Evolutionary conservation across 1,140 invertebrate species (phyloP).

Genomic region (Listronotus oregonensis): DNA sequence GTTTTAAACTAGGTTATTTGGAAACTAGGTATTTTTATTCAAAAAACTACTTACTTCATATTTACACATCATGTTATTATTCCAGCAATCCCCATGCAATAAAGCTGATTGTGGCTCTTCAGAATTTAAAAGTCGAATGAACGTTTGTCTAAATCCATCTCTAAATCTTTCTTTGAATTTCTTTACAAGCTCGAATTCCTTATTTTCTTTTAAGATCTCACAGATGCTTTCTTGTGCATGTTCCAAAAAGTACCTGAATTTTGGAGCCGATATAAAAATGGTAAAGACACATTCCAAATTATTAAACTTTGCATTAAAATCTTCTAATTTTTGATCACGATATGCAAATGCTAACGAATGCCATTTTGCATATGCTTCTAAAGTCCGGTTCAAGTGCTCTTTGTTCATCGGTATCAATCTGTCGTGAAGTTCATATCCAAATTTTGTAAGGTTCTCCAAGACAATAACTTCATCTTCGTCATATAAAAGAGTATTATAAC

Average conservation of each 20-base stretch:
- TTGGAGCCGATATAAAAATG: background rate
- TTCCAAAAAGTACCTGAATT: background rate
- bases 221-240: background rate
- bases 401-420: constrained; percentile 10
- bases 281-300: background rate
- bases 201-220: background rate
- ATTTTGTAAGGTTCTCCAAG: constrained; percentile 17
- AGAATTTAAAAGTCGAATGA: no score
- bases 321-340: constrained; percentile 51
- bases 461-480: constrained; percentile 13
- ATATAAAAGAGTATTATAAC: background rate
- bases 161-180: background rate
- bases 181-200: background rate
- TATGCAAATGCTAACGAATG: constrained; percentile 60
- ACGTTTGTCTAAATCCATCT: background rate
- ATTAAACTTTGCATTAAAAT: constrained; percentile 16
- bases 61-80: no score
- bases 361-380: constrained; percentile 59
- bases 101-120: no score
- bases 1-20: no score
- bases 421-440: constrained; percentile 18
- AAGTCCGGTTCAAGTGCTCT: constrained; percentile 40
- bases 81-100: no score
- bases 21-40: no score
- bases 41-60: no score